A percentile compares a stretch with the other conserved stretches of the same genome.
Conservation (phyloP, 2,113 vertebrate genomes). For the Synchiropus splendidus region DNA sequence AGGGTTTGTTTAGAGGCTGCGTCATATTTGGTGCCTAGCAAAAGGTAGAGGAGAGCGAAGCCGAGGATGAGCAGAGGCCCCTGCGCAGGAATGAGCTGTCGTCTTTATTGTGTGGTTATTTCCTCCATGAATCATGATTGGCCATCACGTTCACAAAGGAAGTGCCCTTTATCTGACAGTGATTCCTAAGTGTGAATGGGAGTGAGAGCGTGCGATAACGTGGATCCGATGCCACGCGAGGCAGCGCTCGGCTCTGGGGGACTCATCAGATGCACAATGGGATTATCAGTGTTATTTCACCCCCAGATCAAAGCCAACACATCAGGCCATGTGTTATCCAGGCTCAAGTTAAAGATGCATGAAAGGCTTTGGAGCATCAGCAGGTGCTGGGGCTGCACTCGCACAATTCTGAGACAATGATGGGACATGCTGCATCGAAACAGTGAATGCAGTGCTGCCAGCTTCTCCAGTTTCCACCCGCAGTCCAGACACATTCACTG, state of each 20-base stretch:
- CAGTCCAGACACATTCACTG: too few species aligned
- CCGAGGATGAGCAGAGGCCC: too few species aligned
- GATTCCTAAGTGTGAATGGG: conserved; percentile 16
- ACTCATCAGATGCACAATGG: conserved; percentile 21
- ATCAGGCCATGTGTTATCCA: not conserved
- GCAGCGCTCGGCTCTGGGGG: conserved; percentile 7
- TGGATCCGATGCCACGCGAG: conserved; percentile 8
- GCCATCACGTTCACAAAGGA: conserved; percentile 18
- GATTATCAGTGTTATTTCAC: conserved; percentile 17
- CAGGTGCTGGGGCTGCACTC: too few species aligned
- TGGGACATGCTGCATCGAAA: too few species aligned
- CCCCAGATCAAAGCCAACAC: conserved; percentile 19
- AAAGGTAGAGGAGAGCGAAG: conserved; percentile 3
- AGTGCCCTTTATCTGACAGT: conserved; percentile 22
- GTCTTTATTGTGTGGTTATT: conserved; percentile 25
- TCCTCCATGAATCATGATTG: conserved; percentile 14
- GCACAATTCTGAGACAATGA: too few species aligned
- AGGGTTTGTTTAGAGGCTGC: too few species aligned
- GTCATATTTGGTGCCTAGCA: too few species aligned
- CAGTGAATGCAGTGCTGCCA: too few species aligned
- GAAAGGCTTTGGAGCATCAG: too few species aligned
- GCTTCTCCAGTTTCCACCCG: too few species aligned
- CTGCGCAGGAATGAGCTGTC: conserved; percentile 9
- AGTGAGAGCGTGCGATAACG: conserved; percentile 11
- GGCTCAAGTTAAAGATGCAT: conserved; percentile 8